These are phyloP conservation scores for Zaprionus lachaisei DNA, from an alignment of 1,140 invertebrate genomes.

Conservation along the genomic window DNA sequence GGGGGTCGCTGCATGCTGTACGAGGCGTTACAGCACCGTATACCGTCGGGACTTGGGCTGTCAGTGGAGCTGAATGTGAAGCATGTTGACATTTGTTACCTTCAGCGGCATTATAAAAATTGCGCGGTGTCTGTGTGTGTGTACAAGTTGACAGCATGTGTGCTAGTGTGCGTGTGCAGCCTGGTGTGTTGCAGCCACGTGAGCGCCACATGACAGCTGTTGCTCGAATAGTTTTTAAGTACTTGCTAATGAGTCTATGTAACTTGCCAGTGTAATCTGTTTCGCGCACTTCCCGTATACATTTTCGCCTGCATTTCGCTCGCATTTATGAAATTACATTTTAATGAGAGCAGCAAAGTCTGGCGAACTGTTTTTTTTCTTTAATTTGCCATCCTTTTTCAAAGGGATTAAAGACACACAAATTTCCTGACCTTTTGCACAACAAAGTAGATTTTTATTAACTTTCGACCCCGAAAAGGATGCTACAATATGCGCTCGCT, in stretches of 20 bases:
- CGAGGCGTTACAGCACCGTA: slow-evolving; percentile 5
- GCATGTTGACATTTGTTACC: slow-evolving; percentile 78
- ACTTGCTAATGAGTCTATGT: slow-evolving; percentile 73
- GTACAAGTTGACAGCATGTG: slow-evolving; percentile 1
- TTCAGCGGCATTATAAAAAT: slow-evolving; percentile 67
- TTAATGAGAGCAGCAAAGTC: not conserved
- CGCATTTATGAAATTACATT: slow-evolving; percentile 4
- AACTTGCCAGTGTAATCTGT: slow-evolving; percentile 40
- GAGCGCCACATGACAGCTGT: slow-evolving; percentile 68
- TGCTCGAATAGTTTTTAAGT: slow-evolving; percentile 79
- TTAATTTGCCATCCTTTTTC: not conserved
- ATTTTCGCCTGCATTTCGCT: not conserved
- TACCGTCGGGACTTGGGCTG: slow-evolving; percentile 49
- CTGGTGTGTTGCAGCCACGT: slow-evolving; percentile 25
- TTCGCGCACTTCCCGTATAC: not conserved
- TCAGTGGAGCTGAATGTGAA: slow-evolving; percentile 68
- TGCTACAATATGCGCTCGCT: not conserved
- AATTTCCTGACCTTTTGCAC: not conserved
- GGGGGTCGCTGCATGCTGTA: slow-evolving; percentile 37
- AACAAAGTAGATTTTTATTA: slow-evolving; percentile 6
- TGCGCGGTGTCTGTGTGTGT: not conserved
- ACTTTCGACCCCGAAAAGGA: slow-evolving; percentile 4
- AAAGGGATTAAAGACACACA: not conserved
- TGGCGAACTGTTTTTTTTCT: not conserved
- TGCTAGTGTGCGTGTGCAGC: slow-evolving; percentile 8